Base-by-base conservation (phyloP, 2,797 vertebrate genomes). In the Todus mexicanus region DNA sequence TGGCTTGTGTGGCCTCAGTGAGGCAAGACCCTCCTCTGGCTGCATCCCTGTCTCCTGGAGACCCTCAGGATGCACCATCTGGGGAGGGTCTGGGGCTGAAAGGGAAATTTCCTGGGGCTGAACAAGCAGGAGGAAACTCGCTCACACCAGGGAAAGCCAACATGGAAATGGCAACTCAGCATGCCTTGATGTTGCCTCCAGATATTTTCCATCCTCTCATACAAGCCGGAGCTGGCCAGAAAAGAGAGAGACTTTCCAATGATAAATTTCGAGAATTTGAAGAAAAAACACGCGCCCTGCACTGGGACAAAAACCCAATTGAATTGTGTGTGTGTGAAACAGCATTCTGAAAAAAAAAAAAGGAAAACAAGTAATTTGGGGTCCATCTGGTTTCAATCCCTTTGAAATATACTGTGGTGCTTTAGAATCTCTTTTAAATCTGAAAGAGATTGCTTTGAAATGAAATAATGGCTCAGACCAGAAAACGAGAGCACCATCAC, bases 201-300 rank as follows among this genome's bases (percentile, higher is more conserved):
- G 96, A 94, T 94, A 96, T 96, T 96, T 96, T 96, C 96, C 96
- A 96, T 96, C 87, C 94, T 95, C 96, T 96, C 95, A 96, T 94
- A 86, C 71, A 77, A 81, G 73, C 92, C 66, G 43, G 71, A 91
- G 91, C 88, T 88, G 90, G 91, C 93, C 90, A 95, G 88, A 93
- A 96, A 90, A 93, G 76, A 96, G 89, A 95, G 87, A 96, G 77
- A 88, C 83, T 95, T 96, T 95, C 95, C 80, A 37, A 95, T 70
- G 68, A 92, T 88, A 96, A 94, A 94, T 96, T 92, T 95, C 78
- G 87, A 78, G 92, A 93, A 95, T 95, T 92, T 81, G 37, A 23
- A 92, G 76, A 86, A 95, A 93, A 95, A 92, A 35, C 87, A 90
- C 1, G 63, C 3, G 3, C 56, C 76, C 51, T 6, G 2, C 74